Evolutionary conservation across 2,888 invertebrate genomes (phyloP), one percentile per base, ranked within the genome.

Genomic region (Dicycla oo): DNA sequence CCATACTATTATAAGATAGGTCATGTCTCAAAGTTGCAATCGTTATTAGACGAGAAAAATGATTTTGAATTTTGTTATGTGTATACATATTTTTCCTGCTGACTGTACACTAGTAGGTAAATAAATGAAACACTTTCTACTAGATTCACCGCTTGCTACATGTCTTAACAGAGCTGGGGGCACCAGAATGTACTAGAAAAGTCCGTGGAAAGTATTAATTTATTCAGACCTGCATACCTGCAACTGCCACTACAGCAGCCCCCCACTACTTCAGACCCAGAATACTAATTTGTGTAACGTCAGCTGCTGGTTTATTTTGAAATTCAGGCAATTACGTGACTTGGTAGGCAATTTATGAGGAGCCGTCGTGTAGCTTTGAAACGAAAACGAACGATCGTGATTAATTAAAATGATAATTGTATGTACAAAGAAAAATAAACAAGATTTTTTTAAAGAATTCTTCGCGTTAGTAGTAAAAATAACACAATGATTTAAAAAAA

Each of bases 171-270:
- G 11, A 38, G 53, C 54, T 13, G 47, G 45, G 51, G 3, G n/a
- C 40, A 26, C 40, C 47, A 56, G 60, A 67, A 68, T 58, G 49
- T 68, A 57, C 78, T 51, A 51, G 67, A 53, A 66, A 80, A 67
- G n/a, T 58, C 34, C 40, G 51, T 30, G 47, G 63, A 71, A 83
- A 81, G 81, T 83, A 83, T 81, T 83, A 78, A 83, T 82, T 81
- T 81, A 83, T 84, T 83, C 81, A 65, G 62, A 34, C 53, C 47
- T 74, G 26, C 60, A 78, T 72, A 83, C 84, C 84, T 81, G 81
- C 78, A 64, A 10, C 64, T 51, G 20, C 43, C n/a, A 38, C 54
- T 49, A 23, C 76, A 20, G 64, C 66, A 43, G 20, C 49, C 49
- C 57, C 53, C 45, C 58, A 26, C 54, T 64, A 30, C 61, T 26